A percentile compares a stretch with the other conserved stretches of the same genome.
Evolutionary conservation across 1,140 invertebrate species (phyloP).

Genomic region (Leptinotarsa defecta): DNA sequence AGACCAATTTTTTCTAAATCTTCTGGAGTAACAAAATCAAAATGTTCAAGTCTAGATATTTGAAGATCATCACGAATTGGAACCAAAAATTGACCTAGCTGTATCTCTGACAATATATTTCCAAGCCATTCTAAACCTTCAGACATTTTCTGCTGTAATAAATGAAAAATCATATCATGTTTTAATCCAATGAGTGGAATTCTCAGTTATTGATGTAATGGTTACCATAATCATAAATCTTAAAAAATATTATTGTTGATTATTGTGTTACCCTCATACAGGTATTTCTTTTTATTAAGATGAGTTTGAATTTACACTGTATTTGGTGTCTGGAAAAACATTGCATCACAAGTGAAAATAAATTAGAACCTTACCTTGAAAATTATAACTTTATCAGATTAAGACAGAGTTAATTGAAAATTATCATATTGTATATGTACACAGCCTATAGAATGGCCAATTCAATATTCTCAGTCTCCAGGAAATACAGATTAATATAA

Average conservation of each 20-base stretch:
- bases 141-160: constrained; percentile 34
- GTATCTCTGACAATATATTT: constrained; percentile 85
- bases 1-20: constrained; percentile 95
- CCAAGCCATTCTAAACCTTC: constrained; percentile 54
- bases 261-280: no score
- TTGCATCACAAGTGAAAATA: constrained; percentile 12
- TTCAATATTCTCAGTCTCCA: neutral
- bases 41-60: constrained; percentile 88
- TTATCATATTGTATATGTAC: neutral
- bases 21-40: constrained; percentile 92
- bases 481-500: neutral
- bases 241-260: neutral
- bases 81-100: constrained; percentile 89
- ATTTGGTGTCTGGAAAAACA: neutral
- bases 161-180: neutral
- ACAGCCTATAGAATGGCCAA: neutral
- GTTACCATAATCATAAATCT: neutral
- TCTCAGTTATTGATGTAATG: neutral
- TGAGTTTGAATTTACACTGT: neutral
- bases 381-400: neutral
- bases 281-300: neutral
- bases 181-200: neutral
- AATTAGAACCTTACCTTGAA: constrained; percentile 1
- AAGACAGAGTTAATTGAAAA: neutral
- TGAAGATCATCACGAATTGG: constrained; percentile 87